Evolutionary conservation across 2,888 invertebrate species (phyloP).

Genomic region (Drosophila picticornis): DNA sequence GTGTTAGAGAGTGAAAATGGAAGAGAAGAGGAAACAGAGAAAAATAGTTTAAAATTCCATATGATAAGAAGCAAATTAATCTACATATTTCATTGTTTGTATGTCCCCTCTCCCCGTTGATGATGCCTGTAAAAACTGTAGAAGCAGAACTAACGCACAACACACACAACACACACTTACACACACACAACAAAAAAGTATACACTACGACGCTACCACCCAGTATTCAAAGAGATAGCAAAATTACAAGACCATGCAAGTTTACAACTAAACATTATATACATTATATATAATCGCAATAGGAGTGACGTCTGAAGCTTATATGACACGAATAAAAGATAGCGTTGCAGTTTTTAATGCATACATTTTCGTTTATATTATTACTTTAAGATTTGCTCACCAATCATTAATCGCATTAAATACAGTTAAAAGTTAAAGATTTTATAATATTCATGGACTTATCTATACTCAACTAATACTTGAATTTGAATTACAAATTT

Average conservation of each 20-base stretch:
- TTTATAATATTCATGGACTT: not conserved
- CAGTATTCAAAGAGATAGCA: not conserved
- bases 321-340: conserved; percentile 11
- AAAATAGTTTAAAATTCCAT: conserved; percentile 31
- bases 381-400: not conserved
- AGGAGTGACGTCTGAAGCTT: not conserved
- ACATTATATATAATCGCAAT: not conserved
- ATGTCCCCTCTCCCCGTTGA: not conserved
- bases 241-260: not conserved
- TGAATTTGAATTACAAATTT: not conserved
- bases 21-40: conserved; percentile 49
- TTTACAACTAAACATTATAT: not conserved
- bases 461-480: not conserved
- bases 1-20: conserved; percentile 8
- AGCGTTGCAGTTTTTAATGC: not conserved
- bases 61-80: conserved; percentile 17
- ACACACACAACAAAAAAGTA: not conserved
- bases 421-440: not conserved
- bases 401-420: not conserved
- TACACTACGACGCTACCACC: not conserved
- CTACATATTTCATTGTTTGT: conserved; percentile 7
- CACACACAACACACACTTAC: not conserved
- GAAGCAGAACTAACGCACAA: conserved; percentile 2
- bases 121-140: not conserved
- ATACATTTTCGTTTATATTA: not conserved